phyloP scores from a whole-genome alignment of 2,113 vertebrate genomes.

The Capreolus pygargus region DNA sequence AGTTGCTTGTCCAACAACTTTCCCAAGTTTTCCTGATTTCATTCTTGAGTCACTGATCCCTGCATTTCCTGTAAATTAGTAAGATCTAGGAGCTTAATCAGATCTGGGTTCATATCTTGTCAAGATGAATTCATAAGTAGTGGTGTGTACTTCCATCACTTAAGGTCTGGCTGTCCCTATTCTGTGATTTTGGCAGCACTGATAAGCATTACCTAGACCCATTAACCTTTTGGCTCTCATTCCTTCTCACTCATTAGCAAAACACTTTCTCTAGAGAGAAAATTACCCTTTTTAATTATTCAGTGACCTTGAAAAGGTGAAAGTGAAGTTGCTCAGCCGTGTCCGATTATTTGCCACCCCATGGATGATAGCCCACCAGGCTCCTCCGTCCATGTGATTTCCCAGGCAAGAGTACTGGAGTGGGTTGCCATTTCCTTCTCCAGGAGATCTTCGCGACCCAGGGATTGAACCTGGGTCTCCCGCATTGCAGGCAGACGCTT shows the following conservation, averaged over 20 bases:
- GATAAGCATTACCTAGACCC: neutral
- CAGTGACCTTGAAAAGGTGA: neutral
- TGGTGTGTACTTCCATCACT: neutral
- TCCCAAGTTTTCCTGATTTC: neutral
- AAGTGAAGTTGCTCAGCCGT: neutral
- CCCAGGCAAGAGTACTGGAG: neutral
- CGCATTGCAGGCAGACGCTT: fast-evolving
- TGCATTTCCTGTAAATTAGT: neutral
- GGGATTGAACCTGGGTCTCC: neutral
- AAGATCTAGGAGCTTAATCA: neutral
- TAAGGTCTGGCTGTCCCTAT: neutral
- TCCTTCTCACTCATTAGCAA: neutral
- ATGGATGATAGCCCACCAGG: neutral
- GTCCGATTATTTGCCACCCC: neutral
- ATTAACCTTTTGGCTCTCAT: neutral
- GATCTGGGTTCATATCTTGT: neutral
- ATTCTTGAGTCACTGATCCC: neutral
- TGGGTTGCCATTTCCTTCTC: neutral
- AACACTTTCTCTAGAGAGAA: neutral
- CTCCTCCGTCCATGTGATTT: neutral
- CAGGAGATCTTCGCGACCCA: neutral
- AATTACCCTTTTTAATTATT: neutral
- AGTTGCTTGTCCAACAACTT: neutral
- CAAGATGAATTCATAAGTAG: neutral
- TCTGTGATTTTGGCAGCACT: neutral